A percentile compares a stretch with the other conserved stretches of the same genome.
phyloP scores from a whole-genome alignment of 2,113 vertebrate genomes.

The Oryzias melastigma region DNA sequence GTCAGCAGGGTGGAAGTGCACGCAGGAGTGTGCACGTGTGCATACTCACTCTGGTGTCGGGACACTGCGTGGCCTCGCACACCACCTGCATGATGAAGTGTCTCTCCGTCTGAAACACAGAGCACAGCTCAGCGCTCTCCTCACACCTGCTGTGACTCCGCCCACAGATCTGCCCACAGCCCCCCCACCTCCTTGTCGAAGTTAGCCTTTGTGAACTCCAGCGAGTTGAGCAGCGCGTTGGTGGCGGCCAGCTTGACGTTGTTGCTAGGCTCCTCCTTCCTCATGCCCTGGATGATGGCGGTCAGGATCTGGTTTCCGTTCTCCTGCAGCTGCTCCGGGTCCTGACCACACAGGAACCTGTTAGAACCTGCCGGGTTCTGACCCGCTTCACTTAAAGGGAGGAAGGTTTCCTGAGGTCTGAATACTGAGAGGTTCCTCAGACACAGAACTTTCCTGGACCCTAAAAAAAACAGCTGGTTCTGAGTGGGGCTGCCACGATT shows the following conservation, averaged over 20 bases:
- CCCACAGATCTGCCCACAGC: neutral
- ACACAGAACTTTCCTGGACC: no score
- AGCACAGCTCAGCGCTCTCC: neutral
- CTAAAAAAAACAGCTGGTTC: no score
- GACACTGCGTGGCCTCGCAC: constrained; percentile 98
- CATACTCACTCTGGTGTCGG: constrained; percentile 92
- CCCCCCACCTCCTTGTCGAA: constrained; percentile 94
- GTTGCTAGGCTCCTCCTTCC: constrained; percentile 98
- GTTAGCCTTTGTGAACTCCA: constrained; percentile 99
- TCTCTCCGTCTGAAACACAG: constrained; percentile 85
- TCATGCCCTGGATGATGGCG: constrained; percentile 99
- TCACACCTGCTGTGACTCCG: neutral
- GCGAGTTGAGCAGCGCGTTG: constrained; percentile 96
- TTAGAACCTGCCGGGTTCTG: no score
- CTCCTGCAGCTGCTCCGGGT: constrained; percentile 97
- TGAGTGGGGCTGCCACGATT: no score
- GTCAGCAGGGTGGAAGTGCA: no score
- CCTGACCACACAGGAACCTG: constrained; percentile 66
- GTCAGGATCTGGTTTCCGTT: constrained; percentile 98
- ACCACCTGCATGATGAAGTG: constrained; percentile 99
- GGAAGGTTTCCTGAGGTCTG: no score
- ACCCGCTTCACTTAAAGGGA: no score
- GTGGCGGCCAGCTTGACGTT: constrained; percentile 97
- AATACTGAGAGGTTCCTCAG: no score
- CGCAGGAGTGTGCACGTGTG: neutral